Conservation (phyloP, 2,797 vertebrate species). For the Trematocara caparti region DNA sequence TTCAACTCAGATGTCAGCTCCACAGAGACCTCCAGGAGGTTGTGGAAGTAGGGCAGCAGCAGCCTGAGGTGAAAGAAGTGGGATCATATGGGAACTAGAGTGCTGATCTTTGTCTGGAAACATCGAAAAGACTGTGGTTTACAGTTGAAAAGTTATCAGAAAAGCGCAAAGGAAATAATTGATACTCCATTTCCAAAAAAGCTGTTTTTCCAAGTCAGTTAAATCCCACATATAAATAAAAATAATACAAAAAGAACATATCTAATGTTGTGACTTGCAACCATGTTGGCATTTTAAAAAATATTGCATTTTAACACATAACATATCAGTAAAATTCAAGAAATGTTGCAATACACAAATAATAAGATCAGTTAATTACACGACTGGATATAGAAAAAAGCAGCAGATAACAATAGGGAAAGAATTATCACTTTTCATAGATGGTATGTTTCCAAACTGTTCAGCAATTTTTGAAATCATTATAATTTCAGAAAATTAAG, state of each 20-base stretch:
- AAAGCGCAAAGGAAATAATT: background rate
- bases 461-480: background rate
- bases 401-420: background rate
- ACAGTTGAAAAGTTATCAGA: background rate
- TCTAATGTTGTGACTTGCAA: background rate
- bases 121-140: background rate
- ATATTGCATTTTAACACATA: background rate
- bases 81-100: background rate
- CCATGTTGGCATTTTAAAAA: background rate
- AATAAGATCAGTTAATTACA: background rate
- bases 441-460: background rate
- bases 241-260: background rate
- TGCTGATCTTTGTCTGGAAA: slow-evolving; percentile 1
- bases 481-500: background rate
- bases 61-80: slow-evolving; percentile 28
- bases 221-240: background rate
- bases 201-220: background rate
- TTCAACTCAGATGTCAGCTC: slow-evolving; percentile 4
- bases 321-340: background rate
- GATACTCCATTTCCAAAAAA: background rate
- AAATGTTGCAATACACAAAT: background rate
- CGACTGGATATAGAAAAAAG: background rate
- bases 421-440: background rate
- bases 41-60: slow-evolving; percentile 20
- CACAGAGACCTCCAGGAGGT: background rate